Evolutionary conservation across 2,888 invertebrate species (phyloP), one percentile per base, ranked within the genome.

Genomic region (Agrochola circellaris): DNA sequence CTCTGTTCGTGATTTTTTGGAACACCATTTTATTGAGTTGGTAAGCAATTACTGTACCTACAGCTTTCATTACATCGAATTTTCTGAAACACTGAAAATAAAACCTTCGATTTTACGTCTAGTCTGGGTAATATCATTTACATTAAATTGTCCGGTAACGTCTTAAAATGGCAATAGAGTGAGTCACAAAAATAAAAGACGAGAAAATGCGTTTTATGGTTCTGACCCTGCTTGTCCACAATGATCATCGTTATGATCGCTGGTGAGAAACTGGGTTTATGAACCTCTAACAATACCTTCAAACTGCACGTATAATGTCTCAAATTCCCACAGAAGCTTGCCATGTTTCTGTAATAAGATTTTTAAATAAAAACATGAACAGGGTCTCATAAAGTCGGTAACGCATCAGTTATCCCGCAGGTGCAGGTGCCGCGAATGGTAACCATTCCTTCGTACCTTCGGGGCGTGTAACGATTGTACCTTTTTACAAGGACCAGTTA

Each of bases 151-250:
- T 58, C 83, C 78, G 56, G 51, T 66, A 56, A 65, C 17, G 15
- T 48, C 26, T 54, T 38, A 56, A 69, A 79, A 48, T 58, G 66
- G 61, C 61, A n/a, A 34, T 70, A 67, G 38, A 83, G 42, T 26
- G 56, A 51, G 26, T 66, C 56, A 48, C 30, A 64, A 48, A 58
- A 69, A 69, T 62, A 81, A 79, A 79, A 42, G 54, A 56, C 72
- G 60, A 48, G 65, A 48, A 73, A 73, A 81, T 73, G 85, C 60
- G 60, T 73, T 86, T 83, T 77, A 82, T 74, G 61, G 30, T 51
- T 51, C 15, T 23, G 58, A 68, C 51, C 66, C 62, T 42, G 54
- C 26, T 74, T 62, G 54, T 74, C n/a, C n/a, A n/a, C 70, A 64
- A 74, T 74, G 67, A 48, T 45, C 45, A 54, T 51, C 62, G 38